These are phyloP conservation scores for Euplagia quadripunctaria DNA, from an alignment of 2,888 invertebrate genomes.

Conservation along the genomic window DNA sequence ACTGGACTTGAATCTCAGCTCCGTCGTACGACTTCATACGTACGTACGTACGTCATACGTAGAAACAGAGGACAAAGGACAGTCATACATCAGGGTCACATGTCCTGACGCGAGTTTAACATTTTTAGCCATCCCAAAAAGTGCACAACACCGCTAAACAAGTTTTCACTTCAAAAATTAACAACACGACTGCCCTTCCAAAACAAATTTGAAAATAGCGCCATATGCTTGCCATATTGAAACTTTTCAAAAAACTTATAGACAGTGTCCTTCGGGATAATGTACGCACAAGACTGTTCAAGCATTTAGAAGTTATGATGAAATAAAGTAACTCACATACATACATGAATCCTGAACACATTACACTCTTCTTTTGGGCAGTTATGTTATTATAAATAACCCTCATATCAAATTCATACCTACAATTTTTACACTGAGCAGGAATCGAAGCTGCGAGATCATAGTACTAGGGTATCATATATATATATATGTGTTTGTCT, in stretches of 20 bases:
- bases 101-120: too few species aligned
- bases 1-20: too few species aligned
- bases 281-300: neutral
- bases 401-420: neutral
- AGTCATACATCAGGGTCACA: too few species aligned
- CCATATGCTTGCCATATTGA: neutral
- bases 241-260: neutral
- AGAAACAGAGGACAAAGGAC: too few species aligned
- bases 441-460: neutral
- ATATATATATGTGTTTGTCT: neutral
- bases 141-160: too few species aligned
- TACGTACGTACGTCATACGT: too few species aligned
- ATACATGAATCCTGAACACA: too few species aligned
- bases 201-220: too few species aligned
- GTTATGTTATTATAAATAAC: neutral
- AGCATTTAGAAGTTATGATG: neutral
- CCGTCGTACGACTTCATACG: too few species aligned
- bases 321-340: too few species aligned
- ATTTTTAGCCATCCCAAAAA: neutral
- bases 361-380: neutral
- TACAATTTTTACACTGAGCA: neutral
- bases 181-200: neutral
- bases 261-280: neutral
- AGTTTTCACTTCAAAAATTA: too few species aligned
- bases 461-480: neutral